Conservation (phyloP, 2,797 vertebrate species). For the Diplodus puntazzo region DNA sequence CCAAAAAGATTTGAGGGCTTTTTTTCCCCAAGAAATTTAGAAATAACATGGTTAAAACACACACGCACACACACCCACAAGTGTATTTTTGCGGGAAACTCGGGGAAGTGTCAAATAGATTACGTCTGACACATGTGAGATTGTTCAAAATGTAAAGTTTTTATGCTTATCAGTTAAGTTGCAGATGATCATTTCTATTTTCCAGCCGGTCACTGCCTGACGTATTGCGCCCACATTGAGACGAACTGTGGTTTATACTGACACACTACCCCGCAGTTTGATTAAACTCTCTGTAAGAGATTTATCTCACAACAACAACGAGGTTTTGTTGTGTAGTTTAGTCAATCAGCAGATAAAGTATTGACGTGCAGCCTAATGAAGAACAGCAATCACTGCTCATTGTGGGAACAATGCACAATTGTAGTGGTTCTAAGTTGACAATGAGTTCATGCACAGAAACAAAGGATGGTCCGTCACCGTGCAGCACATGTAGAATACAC, state of each 20-base stretch:
- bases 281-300: conserved; percentile 9
- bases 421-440: conserved; percentile 14
- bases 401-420: conserved; percentile 18
- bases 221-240: background rate
- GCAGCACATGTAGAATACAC: background rate
- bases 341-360: conserved; percentile 6
- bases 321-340: background rate
- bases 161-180: background rate
- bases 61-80: no score
- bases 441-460: conserved; percentile 19
- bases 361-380: conserved; percentile 5
- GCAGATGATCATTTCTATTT: background rate
- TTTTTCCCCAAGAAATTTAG: background rate
- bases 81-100: background rate
- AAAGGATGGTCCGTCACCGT: background rate
- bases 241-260: background rate
- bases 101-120: background rate
- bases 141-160: background rate
- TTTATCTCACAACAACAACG: background rate
- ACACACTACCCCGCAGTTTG: background rate
- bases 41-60: background rate
- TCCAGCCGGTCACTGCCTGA: background rate
- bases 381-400: conserved; percentile 1
- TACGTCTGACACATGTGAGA: background rate
- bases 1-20: background rate